Conservation (phyloP, 1,140 invertebrate genomes). For the Euschistus heros region DNA sequence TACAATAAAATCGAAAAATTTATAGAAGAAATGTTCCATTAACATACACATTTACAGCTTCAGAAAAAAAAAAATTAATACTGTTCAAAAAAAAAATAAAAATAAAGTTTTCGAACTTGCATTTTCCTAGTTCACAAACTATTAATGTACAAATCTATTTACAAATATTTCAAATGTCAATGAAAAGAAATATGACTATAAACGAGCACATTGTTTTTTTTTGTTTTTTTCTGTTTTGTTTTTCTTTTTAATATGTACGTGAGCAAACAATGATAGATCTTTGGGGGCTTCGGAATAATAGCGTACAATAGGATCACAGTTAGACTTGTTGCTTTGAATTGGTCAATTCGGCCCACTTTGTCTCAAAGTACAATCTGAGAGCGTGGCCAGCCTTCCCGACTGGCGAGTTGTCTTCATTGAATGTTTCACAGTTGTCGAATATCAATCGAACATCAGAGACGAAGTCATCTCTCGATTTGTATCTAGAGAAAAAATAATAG, state of each 20-base stretch:
- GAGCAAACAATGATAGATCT: not conserved
- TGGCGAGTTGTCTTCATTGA: conserved; percentile 94
- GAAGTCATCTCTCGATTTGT: conserved; percentile 81
- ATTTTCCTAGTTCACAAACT: no score
- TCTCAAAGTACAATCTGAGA: conserved; percentile 84
- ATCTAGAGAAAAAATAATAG: conserved; percentile 45
- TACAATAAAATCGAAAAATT: conserved; percentile 2
- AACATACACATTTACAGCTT: not conserved
- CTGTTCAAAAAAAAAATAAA: no score
- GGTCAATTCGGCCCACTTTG: conserved; percentile 62
- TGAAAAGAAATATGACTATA: conserved; percentile 14
- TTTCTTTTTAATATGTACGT: not conserved
- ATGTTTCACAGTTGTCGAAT: conserved; percentile 93
- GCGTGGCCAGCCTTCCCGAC: conserved; percentile 88
- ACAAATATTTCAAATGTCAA: not conserved
- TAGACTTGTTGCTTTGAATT: conserved; percentile 25
- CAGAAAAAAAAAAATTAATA: no score
- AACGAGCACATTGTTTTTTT: conserved; percentile 4
- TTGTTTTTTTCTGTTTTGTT: no score
- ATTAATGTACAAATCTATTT: not conserved
- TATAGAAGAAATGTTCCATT: not conserved
- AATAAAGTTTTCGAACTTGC: no score
- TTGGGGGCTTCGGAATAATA: not conserved
- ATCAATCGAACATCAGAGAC: conserved; percentile 80
- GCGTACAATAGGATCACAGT: not conserved